Conservation (phyloP, 2,888 invertebrate species). For the Magallana nippona region DNA sequence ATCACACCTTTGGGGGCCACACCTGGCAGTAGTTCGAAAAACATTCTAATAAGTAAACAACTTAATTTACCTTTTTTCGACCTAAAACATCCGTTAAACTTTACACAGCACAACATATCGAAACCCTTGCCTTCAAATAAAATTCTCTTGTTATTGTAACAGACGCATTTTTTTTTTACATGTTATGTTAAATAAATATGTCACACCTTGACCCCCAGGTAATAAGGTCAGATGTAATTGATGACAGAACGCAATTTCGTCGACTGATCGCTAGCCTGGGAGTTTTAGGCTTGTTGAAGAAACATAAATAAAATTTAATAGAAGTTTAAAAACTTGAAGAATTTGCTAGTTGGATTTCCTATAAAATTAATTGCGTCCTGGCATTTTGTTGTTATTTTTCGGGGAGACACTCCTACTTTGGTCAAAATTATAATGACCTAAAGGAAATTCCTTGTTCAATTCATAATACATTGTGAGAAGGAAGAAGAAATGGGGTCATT, state of each 20-base stretch:
- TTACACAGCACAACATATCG: constrained; percentile 1
- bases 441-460: no score
- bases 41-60: background rate
- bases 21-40: no score
- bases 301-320: background rate
- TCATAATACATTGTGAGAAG: no score
- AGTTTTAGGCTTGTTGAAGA: background rate
- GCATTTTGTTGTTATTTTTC: no score
- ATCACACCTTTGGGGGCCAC: background rate
- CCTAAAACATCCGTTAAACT: background rate
- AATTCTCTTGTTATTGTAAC: background rate
- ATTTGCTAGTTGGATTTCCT: background rate
- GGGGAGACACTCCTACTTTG: no score
- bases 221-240: constrained; percentile 11
- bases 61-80: background rate
- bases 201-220: constrained; percentile 3
- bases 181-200: constrained; percentile 16
- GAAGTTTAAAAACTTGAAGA: background rate
- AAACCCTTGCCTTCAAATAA: background rate
- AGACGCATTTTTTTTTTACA: constrained; percentile 11
- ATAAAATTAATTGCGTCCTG: no score
- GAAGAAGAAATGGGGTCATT: no score
- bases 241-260: constrained; percentile 3
- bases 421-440: no score
- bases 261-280: background rate